Evolutionary conservation across 2,888 invertebrate species (phyloP).

Genomic region (Brachyopa scutellaris): DNA sequence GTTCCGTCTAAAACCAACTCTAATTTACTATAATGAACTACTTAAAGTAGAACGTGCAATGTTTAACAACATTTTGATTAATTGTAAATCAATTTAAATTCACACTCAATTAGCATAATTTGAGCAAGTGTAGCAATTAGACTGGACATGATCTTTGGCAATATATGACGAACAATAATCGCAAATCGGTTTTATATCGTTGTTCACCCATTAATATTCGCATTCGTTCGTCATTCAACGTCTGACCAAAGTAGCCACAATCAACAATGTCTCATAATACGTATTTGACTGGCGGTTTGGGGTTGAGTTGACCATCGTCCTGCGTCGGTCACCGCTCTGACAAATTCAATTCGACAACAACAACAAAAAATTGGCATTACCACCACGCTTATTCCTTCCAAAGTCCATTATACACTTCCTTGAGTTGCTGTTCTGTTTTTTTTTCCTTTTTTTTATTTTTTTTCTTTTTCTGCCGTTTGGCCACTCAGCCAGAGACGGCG

Average conservation of each 20-base stretch:
- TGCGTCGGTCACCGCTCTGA: slow-evolving; percentile 6
- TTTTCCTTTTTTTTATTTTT: slow-evolving; percentile 15
- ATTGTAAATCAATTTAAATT: slow-evolving; percentile 14
- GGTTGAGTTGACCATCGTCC: no score
- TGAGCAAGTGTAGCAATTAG: slow-evolving; percentile 24
- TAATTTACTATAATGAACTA: neutral
- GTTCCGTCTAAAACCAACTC: no score
- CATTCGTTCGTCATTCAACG: slow-evolving; percentile 23
- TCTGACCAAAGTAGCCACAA: slow-evolving; percentile 14
- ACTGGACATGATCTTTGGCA: slow-evolving; percentile 4
- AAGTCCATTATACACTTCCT: slow-evolving; percentile 43
- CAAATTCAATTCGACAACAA: slow-evolving; percentile 31
- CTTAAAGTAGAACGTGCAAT: neutral
- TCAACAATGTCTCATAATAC: slow-evolving; percentile 9
- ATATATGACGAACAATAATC: neutral
- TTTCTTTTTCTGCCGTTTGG: neutral
- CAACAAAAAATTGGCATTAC: slow-evolving; percentile 30
- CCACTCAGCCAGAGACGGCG: slow-evolving; percentile 10
- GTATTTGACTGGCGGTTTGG: neutral
- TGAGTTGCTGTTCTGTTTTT: slow-evolving; percentile 17
- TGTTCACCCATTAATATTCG: neutral
- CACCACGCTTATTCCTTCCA: slow-evolving; percentile 24
- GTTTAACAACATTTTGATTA: slow-evolving; percentile 22
- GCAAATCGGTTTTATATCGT: neutral
- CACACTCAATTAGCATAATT: slow-evolving; percentile 33